Evolutionary conservation across 2,888 invertebrate species (phyloP), one percentile per base, ranked within the genome.

Genomic region (Choreutis nemorana): DNA sequence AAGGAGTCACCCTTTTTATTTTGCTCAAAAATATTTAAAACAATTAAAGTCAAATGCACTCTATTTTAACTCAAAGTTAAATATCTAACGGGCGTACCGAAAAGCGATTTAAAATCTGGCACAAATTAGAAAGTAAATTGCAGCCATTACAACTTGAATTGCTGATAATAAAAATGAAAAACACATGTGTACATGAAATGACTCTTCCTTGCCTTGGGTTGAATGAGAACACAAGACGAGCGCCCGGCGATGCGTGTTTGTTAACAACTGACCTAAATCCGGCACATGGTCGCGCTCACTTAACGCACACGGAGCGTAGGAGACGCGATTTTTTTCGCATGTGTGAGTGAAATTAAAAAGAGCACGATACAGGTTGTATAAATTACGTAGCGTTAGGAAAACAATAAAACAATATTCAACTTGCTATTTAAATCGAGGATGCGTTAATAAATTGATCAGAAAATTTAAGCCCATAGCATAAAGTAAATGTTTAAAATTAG

Each of bases 221-320:
- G 36, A 39, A 47, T 45, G 44, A 55, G 53, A 51, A 40, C 37
- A 14, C 44, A 42, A 41, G 40, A 50, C 39, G 46, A 37, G 44
- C 42, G 48, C 40, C 50, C 40, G 37, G 24, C 48, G 59, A 44
- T 46, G 51, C 44, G 34, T 41, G 60, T 59, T 70, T 68, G 66
- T 71, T 71, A 62, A 58, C 68, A 64, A 65, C 65, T 75, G 75
- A 73, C 72, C 73, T 45, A 71, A 72, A 73, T 73, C 55, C 55
- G 50, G 51, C 66, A 64, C 63, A 64, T 62, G 70, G 64, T 48
- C 55, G 50, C 46, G 51, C 61, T 53, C 58, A 44, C 49, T 53
- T 60, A 40, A 68, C 64, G 58, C 52, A 50, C 55, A 50, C 46
- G 48, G 45, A 36, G 37, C 44, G 44, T 44, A 46, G 44, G 46